Conservation (phyloP, 2,797 vertebrate genomes). For the Epinephelus malabaricus region DNA sequence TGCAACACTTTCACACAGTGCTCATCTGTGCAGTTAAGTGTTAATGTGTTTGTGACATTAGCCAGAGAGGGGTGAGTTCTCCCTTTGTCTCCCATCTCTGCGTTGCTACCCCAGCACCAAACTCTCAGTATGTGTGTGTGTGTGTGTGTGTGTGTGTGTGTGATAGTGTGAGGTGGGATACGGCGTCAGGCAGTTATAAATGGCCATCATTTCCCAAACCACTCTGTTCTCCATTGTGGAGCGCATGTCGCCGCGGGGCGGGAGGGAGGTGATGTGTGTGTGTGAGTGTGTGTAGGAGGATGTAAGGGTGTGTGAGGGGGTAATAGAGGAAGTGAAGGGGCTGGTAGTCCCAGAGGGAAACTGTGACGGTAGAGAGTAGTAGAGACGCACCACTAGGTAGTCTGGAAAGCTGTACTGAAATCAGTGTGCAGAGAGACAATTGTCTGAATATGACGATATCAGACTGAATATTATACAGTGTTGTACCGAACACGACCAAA, state of each 20-base stretch:
- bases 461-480: not conserved
- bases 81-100: slow-evolving; percentile 60
- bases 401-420: slow-evolving; percentile 50
- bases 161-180: slow-evolving; percentile 40
- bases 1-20: slow-evolving; percentile 87
- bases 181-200: slow-evolving; percentile 89
- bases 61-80: slow-evolving; percentile 72
- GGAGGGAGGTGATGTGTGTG: slow-evolving; percentile 69
- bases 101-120: slow-evolving; percentile 31
- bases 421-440: slow-evolving; percentile 31
- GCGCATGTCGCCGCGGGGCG: slow-evolving; percentile 77
- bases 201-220: slow-evolving; percentile 89
- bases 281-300: slow-evolving; percentile 73
- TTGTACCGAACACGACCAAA: not conserved
- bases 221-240: slow-evolving; percentile 87
- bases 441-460: not conserved
- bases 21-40: slow-evolving; percentile 95
- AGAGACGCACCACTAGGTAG: slow-evolving; percentile 41
- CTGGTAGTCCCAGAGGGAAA: slow-evolving; percentile 73
- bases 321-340: slow-evolving; percentile 77
- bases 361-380: slow-evolving; percentile 57
- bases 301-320: slow-evolving; percentile 74
- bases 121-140: slow-evolving; percentile 34
- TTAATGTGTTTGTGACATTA: slow-evolving; percentile 94
- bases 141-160: slow-evolving; percentile 20